A percentile compares a stretch with the other conserved stretches of the same genome.
phyloP scores from a whole-genome alignment of 2,888 invertebrate species.

The Acanthosepion pharaonis region DNA sequence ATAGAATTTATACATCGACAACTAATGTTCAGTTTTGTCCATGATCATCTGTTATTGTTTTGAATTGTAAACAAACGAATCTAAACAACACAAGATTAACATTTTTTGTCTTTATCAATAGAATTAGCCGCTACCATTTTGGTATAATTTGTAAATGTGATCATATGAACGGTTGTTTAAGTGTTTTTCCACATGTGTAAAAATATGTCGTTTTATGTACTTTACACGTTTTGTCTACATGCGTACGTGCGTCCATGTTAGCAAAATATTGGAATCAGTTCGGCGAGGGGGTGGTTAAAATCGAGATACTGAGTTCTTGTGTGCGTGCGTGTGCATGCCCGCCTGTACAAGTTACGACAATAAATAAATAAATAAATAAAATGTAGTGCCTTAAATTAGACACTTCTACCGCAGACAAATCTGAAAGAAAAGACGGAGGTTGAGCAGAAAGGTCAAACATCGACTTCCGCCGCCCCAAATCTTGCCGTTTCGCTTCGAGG shows the following conservation, averaged over 20 bases:
- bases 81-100: neutral
- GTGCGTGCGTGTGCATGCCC: neutral
- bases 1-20: no score
- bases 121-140: neutral
- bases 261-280: neutral
- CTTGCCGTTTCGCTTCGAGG: neutral
- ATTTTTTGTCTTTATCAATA: neutral
- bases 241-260: no score
- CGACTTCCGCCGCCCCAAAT: neutral
- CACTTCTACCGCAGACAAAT: slow-evolving; percentile 8
- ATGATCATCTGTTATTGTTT: no score
- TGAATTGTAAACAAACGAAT: neutral
- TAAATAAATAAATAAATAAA: neutral
- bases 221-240: no score
- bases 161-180: neutral
- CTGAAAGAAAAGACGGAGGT: neutral
- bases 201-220: no score
- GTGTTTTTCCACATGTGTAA: neutral
- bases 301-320: neutral
- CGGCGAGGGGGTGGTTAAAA: neutral
- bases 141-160: neutral
- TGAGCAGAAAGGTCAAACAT: slow-evolving; percentile 2
- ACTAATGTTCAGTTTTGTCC: no score
- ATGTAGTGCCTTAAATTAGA: neutral
- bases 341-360: neutral